Conservation (phyloP, 2,888 invertebrate genomes). For the Ptychoptera albimana region DNA sequence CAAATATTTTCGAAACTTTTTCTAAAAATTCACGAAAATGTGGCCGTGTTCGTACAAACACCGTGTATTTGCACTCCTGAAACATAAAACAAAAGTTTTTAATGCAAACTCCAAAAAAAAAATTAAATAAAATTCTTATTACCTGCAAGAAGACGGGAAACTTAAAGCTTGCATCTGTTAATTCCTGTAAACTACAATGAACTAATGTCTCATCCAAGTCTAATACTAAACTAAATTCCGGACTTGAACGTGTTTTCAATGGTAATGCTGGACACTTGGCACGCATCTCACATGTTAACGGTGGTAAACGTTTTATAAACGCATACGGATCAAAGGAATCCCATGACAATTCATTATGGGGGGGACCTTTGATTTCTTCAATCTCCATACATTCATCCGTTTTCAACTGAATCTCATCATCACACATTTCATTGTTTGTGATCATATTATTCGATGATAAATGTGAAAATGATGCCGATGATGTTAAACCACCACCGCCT, state of each 20-base stretch:
- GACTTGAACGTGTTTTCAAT: constrained; percentile 79
- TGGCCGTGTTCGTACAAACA: constrained; percentile 75
- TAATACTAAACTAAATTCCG: constrained; percentile 72
- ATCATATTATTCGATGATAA: not conserved
- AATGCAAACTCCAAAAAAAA: not conserved
- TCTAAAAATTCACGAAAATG: constrained; percentile 85
- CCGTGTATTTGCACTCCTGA: constrained; percentile 80
- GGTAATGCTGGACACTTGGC: constrained; percentile 58
- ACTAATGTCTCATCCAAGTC: constrained; percentile 84
- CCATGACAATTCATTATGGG: constrained; percentile 33
- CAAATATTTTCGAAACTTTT: constrained; percentile 69
- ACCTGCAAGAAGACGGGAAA: constrained; percentile 82
- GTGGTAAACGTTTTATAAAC: constrained; percentile 83
- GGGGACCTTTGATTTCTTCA: constrained; percentile 14
- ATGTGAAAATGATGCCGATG: not conserved
- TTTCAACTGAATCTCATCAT: constrained; percentile 10
- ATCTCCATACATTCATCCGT: constrained; percentile 16
- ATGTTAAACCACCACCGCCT: not conserved
- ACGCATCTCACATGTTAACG: constrained; percentile 59
- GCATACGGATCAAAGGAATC: constrained; percentile 79
- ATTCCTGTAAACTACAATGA: constrained; percentile 82
- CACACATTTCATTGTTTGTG: not conserved
- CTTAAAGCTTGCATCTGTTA: constrained; percentile 83
- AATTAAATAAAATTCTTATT: constrained; percentile 2
- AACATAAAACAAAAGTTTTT: constrained; percentile 29